Evolutionary conservation across 2,797 vertebrate genomes (phyloP).

Genomic region (Sparidentex hasta): DNA sequence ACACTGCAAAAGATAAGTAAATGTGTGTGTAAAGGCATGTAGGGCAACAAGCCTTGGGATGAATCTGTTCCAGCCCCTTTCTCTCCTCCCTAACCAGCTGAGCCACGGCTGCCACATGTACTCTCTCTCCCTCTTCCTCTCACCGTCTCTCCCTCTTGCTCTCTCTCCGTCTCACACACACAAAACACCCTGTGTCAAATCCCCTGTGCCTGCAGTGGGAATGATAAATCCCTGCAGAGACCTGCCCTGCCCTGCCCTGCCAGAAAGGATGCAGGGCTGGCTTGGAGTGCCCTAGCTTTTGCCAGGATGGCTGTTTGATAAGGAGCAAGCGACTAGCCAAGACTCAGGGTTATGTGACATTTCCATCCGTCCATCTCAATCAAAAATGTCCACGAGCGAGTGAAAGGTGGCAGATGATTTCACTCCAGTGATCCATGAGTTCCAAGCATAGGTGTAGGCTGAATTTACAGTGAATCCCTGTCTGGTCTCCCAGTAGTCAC

Average conservation of each 20-base stretch:
- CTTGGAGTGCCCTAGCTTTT: constrained; percentile 48
- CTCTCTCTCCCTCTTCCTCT: constrained; percentile 27
- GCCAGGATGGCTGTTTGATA: constrained; percentile 26
- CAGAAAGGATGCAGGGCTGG: constrained; percentile 49
- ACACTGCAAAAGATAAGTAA: constrained; percentile 61
- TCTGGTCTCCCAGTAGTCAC: neutral
- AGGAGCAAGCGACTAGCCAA: constrained; percentile 10
- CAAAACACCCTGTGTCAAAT: constrained; percentile 73
- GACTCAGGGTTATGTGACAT: constrained; percentile 27
- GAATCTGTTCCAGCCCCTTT: constrained; percentile 80
- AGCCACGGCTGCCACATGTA: constrained; percentile 76
- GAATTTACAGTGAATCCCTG: neutral
- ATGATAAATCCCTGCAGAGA: constrained; percentile 77
- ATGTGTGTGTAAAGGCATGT: constrained; percentile 65
- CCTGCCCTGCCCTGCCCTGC: constrained; percentile 54
- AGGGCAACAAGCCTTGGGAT: constrained; percentile 81
- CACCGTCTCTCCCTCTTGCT: constrained; percentile 4
- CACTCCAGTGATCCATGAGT: neutral
- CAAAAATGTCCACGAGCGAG: constrained; percentile 7
- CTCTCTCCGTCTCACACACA: constrained; percentile 38
- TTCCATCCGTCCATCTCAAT: constrained; percentile 17
- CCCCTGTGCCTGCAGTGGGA: constrained; percentile 71
- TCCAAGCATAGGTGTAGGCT: constrained; percentile 4
- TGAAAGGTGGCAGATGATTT: constrained; percentile 11
- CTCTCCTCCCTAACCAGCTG: constrained; percentile 77